A percentile compares a stretch with the other conserved stretches of the same genome.
Conservation (phyloP, 2,888 invertebrate genomes). For the Parnassius smintheus region DNA sequence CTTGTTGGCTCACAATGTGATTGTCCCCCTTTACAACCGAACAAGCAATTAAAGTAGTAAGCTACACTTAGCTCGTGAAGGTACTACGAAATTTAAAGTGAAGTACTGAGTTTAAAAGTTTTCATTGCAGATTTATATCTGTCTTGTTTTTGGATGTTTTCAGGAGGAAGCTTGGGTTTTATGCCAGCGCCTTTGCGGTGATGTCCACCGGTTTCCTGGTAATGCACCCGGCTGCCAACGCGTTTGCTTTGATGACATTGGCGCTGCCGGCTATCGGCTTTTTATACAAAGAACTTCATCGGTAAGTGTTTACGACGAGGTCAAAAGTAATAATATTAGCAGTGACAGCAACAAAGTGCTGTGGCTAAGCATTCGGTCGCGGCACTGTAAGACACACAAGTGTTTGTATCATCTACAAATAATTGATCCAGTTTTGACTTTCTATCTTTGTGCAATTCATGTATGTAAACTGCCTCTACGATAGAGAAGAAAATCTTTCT, state of each 20-base stretch:
- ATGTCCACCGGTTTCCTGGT: slow-evolving; percentile 85
- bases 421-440: too few relatives aligned
- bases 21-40: too few relatives aligned
- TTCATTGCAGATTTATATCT: neutral
- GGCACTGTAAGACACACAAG: too few relatives aligned
- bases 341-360: too few relatives aligned
- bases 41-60: too few relatives aligned
- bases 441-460: too few relatives aligned
- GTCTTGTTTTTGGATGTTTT: slow-evolving; percentile 36
- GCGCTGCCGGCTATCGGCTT: slow-evolving; percentile 86
- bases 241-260: slow-evolving; percentile 89
- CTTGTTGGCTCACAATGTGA: too few relatives aligned
- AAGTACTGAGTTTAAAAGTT: too few relatives aligned
- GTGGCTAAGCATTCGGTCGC: too few relatives aligned
- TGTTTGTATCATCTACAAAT: too few relatives aligned
- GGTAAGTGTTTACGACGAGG: slow-evolving; percentile 65
- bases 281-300: slow-evolving; percentile 84
- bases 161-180: slow-evolving; percentile 83
- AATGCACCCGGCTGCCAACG: slow-evolving; percentile 90
- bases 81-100: neutral
- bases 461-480: too few relatives aligned
- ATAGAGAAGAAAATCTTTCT: too few relatives aligned
- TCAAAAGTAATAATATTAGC: slow-evolving; percentile 1
- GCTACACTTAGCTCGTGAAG: neutral
- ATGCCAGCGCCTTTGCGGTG: slow-evolving; percentile 81